Percentiles rank a stretch among this genome's conserved stretches.
phyloP scores from a whole-genome alignment of 1,140 invertebrate species.

The Capitella teleta region DNA sequence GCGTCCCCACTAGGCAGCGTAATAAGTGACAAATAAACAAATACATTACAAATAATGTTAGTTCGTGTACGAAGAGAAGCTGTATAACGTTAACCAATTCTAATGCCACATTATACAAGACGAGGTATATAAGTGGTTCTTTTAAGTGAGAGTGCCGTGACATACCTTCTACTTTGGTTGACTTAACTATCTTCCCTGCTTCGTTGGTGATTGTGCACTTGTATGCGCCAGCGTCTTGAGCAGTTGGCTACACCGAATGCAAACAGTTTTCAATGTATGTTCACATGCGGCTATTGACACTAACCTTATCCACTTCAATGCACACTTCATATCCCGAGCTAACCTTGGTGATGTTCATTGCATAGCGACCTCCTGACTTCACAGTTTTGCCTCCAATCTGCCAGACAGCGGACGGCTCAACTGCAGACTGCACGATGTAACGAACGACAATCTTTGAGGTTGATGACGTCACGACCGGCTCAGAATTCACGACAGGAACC shows the following conservation, averaged over 20 bases:
- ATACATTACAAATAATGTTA: too few species aligned
- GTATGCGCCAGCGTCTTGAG: constrained; percentile 70
- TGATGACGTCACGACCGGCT: constrained; percentile 6
- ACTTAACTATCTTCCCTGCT: constrained; percentile 74
- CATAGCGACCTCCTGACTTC: constrained; percentile 29
- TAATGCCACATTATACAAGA: too few species aligned
- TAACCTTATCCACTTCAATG: constrained; percentile 22
- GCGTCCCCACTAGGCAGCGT: too few species aligned
- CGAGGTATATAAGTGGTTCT: too few species aligned
- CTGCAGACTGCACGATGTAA: constrained; percentile 18
- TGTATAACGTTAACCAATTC: too few species aligned
- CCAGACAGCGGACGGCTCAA: constrained; percentile 30
- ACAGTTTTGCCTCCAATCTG: constrained; percentile 25
- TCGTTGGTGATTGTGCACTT: constrained; percentile 76
- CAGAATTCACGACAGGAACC: background rate
- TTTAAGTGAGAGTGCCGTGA: too few species aligned
- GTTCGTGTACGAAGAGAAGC: too few species aligned
- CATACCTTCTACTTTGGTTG: too few species aligned
- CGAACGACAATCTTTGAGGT: constrained; percentile 20
- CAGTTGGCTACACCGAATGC: constrained; percentile 20
- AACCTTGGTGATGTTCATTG: constrained; percentile 22
- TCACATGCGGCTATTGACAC: too few species aligned
- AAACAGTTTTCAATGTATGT: too few species aligned
- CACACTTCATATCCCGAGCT: constrained; percentile 20
- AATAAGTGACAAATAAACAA: too few species aligned